These are phyloP conservation scores for Gambusia affinis DNA, from an alignment of 2,113 vertebrate species.

Conservation along the genomic window DNA sequence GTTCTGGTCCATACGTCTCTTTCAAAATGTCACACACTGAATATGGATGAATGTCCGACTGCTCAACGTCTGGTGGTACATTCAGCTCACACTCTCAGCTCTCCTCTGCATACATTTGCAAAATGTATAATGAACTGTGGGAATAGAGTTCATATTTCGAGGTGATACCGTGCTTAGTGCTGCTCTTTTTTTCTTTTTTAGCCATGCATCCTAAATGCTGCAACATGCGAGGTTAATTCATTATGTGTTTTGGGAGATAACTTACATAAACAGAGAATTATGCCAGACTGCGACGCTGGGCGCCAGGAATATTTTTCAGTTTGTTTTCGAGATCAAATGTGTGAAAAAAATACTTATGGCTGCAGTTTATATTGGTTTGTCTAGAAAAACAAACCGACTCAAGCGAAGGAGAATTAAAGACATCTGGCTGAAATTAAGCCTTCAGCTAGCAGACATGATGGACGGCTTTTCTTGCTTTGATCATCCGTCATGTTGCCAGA, in stretches of 20 bases:
- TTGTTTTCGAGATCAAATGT: neutral
- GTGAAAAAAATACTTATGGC: neutral
- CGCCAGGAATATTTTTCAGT: neutral
- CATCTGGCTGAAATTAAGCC: slow-evolving; percentile 1
- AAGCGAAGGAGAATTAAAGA: neutral
- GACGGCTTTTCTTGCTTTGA: slow-evolving; percentile 2
- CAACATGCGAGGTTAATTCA: neutral
- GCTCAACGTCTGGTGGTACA: neutral
- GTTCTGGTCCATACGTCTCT: slow-evolving; percentile 6
- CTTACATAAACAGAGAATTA: neutral
- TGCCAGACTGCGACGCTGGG: neutral
- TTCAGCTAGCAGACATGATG: neutral
- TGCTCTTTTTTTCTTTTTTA: too few relatives aligned
- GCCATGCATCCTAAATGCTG: neutral
- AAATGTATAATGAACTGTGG: neutral
- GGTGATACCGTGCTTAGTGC: neutral
- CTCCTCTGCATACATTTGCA: slow-evolving; percentile 5
- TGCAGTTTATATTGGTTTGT: neutral
- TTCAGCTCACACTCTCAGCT: neutral
- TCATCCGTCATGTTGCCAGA: slow-evolving; percentile 7
- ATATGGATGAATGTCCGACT: slow-evolving; percentile 5
- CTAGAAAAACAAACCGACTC: neutral
- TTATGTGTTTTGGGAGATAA: neutral
- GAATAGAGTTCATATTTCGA: slow-evolving; percentile 15
- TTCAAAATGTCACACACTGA: slow-evolving; percentile 18